Conservation (phyloP, 2,888 invertebrate species). For the Agriotes lineatus region DNA sequence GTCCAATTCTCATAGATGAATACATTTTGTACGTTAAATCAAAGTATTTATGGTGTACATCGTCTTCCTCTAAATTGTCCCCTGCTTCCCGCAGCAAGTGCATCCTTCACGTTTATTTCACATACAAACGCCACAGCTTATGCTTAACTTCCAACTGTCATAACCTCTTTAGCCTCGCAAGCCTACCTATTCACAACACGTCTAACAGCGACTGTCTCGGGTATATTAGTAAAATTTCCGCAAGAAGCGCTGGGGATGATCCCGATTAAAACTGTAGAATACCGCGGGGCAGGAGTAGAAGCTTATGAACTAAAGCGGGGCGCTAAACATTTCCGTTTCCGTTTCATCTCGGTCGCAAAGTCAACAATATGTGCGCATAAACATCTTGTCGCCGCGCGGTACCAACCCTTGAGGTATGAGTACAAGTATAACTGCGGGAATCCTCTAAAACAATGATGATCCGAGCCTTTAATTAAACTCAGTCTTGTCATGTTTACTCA, state of each 20-base stretch:
- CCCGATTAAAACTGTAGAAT: slow-evolving; percentile 33
- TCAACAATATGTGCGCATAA: slow-evolving; percentile 40
- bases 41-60: background rate
- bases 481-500: slow-evolving; percentile 66
- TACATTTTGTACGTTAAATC: too few relatives aligned
- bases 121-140: slow-evolving; percentile 5
- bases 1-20: too few relatives aligned
- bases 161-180: background rate
- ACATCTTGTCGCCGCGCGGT: slow-evolving; percentile 38
- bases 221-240: slow-evolving; percentile 18
- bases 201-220: background rate
- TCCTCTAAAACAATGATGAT: slow-evolving; percentile 64
- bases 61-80: background rate
- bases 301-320: slow-evolving; percentile 33
- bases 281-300: slow-evolving; percentile 14
- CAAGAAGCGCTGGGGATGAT: slow-evolving; percentile 28
- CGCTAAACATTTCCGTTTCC: slow-evolving; percentile 43
- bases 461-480: slow-evolving; percentile 66
- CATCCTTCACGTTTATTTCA: background rate
- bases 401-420: slow-evolving; percentile 52
- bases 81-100: background rate
- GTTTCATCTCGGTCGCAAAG: slow-evolving; percentile 43
- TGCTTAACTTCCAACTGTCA: background rate
- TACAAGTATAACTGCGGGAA: slow-evolving; percentile 60
- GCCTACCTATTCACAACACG: too few relatives aligned